Evolutionary conservation across 1,140 invertebrate species (phyloP), one percentile per base, ranked within the genome.

Genomic region (Cherax destructor): DNA sequence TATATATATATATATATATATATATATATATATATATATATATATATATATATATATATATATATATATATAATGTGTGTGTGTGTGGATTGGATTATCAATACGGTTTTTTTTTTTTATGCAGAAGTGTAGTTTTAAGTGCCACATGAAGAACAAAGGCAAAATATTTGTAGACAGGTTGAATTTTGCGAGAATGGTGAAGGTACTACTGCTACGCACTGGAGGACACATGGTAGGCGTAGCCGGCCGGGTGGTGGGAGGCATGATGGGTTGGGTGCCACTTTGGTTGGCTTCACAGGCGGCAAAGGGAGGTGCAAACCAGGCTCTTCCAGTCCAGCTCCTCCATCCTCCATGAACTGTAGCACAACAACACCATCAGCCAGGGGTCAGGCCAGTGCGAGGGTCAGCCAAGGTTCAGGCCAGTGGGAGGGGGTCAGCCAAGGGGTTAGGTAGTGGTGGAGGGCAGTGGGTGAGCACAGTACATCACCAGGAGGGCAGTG

Each of bases 341-440:
- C 87, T 88, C 87, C 61, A 47, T 88, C 87, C 18, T 81, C n/a
- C 87, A 88, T 81, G 87, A 88, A 88, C 87, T 88, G 87, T 72
- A 78, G 65, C 69, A 74, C 69, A 85, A 84, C 59, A 84, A 72
- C 41, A 85, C 69, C 30, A 9, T 24, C 49, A 11, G 30, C 50
- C 65, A 49, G 41, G 21, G n/a, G 69, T n/a, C n/a, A n/a, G n/a
- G n/a, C n/a, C n/a, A n/a, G n/a, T n/a, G n/a, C n/a, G n/a, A n/a
- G n/a, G n/a, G n/a, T n/a, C n/a, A n/a, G n/a, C n/a, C n/a, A n/a
- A n/a, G n/a, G n/a, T 9, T 30, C 2, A 74, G 69, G 69, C n/a
- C 69, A 30, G 24, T 41, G 69, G 69, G 24, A 30, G n/a, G 69
- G 69, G 24, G n/a, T 18, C 13, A 69, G 21, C 65, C 18, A 9